phyloP scores from a whole-genome alignment of 2,888 invertebrate genomes.

The Cheilosia scutellata region DNA sequence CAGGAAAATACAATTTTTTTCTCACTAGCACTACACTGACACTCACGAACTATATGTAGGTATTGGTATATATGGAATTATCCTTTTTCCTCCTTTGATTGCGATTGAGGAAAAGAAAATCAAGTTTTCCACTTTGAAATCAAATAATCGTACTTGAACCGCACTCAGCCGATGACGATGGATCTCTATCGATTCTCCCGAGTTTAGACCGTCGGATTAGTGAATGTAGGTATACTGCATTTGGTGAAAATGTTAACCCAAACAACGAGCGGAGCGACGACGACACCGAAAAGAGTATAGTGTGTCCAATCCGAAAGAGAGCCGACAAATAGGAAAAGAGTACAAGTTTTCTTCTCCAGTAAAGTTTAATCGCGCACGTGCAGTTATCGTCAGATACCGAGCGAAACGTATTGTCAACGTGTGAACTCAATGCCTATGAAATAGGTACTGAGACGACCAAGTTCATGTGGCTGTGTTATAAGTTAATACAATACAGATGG shows the following conservation, averaged over 20 bases:
- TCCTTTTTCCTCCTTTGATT: conserved; percentile 3
- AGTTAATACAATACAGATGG: conserved; percentile 7
- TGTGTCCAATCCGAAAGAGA: conserved; percentile 22
- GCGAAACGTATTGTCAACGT: conserved; percentile 39
- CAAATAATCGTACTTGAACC: conserved; percentile 48
- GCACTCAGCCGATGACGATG: conserved; percentile 66
- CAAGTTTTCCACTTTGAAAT: conserved; percentile 24
- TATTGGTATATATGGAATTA: neutral
- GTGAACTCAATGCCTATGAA: conserved; percentile 53
- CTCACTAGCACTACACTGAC: neutral
- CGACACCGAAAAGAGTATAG: conserved; percentile 31
- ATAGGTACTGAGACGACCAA: conserved; percentile 54
- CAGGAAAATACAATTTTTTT: neutral
- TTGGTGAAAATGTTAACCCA: conserved; percentile 36
- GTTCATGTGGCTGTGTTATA: conserved; percentile 45
- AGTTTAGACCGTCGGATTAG: conserved; percentile 55
- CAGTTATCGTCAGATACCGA: conserved; percentile 31
- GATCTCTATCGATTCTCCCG: conserved; percentile 68
- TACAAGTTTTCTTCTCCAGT: conserved; percentile 8
- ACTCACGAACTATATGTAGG: neutral
- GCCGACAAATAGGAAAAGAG: neutral
- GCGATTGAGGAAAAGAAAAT: neutral
- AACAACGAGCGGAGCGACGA: neutral
- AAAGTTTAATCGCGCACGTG: conserved; percentile 63
- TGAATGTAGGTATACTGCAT: conserved; percentile 58